Evolutionary conservation across 1,140 invertebrate genomes (phyloP).

Genomic region (Drosophila sucinea): DNA sequence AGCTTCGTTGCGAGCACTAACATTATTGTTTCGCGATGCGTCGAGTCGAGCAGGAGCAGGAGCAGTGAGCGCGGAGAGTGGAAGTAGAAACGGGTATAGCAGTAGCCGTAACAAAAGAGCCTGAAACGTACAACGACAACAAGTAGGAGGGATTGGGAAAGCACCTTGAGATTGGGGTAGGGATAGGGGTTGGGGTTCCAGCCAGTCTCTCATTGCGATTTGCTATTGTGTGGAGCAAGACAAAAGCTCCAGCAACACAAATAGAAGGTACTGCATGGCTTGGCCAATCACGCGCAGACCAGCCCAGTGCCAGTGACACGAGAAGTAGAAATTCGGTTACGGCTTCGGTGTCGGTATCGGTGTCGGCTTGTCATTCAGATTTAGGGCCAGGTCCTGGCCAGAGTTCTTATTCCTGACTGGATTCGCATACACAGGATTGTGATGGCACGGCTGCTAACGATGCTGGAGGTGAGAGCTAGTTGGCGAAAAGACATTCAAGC

Average conservation of each 20-base stretch:
- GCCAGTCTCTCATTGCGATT: slow-evolving; percentile 34
- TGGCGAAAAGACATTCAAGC: neutral
- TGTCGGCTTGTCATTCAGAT: slow-evolving; percentile 21
- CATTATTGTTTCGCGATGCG: slow-evolving; percentile 51
- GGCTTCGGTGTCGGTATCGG: slow-evolving; percentile 17
- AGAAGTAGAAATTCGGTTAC: slow-evolving; percentile 21
- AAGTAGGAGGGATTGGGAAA: neutral
- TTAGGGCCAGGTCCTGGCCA: slow-evolving; percentile 43
- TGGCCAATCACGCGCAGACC: slow-evolving; percentile 58
- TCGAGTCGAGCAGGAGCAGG: slow-evolving; percentile 47
- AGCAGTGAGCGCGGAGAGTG: slow-evolving; percentile 16
- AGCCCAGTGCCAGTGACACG: slow-evolving; percentile 17
- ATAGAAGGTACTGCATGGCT: slow-evolving; percentile 14
- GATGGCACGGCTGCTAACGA: slow-evolving; percentile 43
- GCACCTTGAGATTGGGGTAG: slow-evolving; percentile 4
- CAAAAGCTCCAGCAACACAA: slow-evolving; percentile 30
- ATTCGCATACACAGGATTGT: slow-evolving; percentile 34
- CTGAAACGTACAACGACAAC: neutral
- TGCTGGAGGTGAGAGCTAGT: slow-evolving; percentile 39
- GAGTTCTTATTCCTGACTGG: slow-evolving; percentile 14
- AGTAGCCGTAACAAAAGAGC: slow-evolving; percentile 26
- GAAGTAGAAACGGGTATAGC: slow-evolving; percentile 12
- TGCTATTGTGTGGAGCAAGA: slow-evolving; percentile 51
- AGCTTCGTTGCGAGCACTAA: slow-evolving; percentile 20
- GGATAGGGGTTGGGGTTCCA: slow-evolving; percentile 21